These are phyloP conservation scores for Microchirus variegatus DNA, from an alignment of 2,797 vertebrate genomes.

Conservation along the genomic window DNA sequence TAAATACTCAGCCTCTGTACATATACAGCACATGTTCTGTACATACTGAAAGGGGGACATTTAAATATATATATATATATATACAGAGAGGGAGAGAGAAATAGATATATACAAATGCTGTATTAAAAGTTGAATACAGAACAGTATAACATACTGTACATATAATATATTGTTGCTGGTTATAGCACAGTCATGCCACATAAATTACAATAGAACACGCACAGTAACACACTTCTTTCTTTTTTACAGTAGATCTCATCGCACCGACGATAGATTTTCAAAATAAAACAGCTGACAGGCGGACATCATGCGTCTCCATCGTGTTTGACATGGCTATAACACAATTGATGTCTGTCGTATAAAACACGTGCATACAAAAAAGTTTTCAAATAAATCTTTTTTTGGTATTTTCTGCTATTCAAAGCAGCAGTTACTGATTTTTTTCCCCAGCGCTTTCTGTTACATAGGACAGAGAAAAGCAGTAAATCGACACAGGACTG, in stretches of 20 bases:
- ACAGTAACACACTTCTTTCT: constrained; percentile 10
- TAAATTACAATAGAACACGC: constrained; percentile 49
- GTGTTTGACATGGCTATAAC: too few relatives aligned
- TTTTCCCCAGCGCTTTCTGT: too few relatives aligned
- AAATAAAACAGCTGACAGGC: constrained; percentile 20
- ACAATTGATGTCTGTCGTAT: not conserved
- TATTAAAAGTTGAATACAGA: constrained; percentile 42
- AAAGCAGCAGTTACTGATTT: too few relatives aligned
- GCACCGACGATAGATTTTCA: constrained; percentile 39
- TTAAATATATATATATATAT: constrained; percentile 49
- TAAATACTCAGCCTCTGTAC: constrained; percentile 67
- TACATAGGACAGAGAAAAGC: too few relatives aligned
- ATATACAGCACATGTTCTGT: constrained; percentile 60
- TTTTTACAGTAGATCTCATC: constrained; percentile 16
- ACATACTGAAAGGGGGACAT: constrained; percentile 61
- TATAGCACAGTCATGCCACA: constrained; percentile 63
- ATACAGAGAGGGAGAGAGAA: constrained; percentile 24
- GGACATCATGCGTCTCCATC: too few relatives aligned
- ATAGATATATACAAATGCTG: constrained; percentile 49
- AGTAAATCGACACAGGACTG: too few relatives aligned
- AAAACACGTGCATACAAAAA: too few relatives aligned
- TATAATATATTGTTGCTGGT: constrained; percentile 51
- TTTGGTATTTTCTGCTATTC: too few relatives aligned
- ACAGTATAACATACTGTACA: constrained; percentile 48
- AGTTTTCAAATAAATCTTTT: too few relatives aligned